Evolutionary conservation across 2,888 invertebrate genomes (phyloP), one percentile per base, ranked within the genome.

Genomic region (Heliconius aoede): DNA sequence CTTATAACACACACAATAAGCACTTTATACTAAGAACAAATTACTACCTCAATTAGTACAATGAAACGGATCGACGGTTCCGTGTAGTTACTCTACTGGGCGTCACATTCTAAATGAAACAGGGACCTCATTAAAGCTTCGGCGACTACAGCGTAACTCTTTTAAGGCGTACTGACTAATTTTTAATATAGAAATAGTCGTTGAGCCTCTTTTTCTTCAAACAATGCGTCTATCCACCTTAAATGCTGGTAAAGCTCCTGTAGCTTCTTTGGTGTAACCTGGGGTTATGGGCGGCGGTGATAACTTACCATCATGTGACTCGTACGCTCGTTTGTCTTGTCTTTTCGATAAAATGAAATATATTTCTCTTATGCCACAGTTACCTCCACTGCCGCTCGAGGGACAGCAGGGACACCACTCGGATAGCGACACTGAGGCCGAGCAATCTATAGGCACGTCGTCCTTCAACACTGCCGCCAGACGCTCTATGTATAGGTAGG

Each of bases 391-490:
- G 30, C 89, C 91, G 0, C 82, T 85, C 4, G 90, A 88, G 24
- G 89, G 85, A 28, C 78, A 83, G 18, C 83, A 78, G 7, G 82
- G 83, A 28, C 84, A 79, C 2, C 82, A 81, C 3, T 78, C 82
- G 4, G 82, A 81, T 11, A 89, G 86, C 68, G 82, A 84, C 71
- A 90, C 91, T 0, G 92, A 91, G 69, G 86, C 85, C 0, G 90
- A 90, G 2, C 88, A 89, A n/a, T 91, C 92, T 8, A 83, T 90
- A 7, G 90, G 87, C 21, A 82, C 87, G 78, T 88, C 90, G 15
- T 85, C 91, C 18, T 61, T 84, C n/a, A 86, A 85, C 65, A 86
- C 85, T n/a, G 81, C 81, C 28, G 82, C 84, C 4, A 82, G 79
- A 40, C 82, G 83, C 21, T 85, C 86, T 4, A 32, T 82, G n/a